phyloP scores from a whole-genome alignment of 2,888 invertebrate species.

The Argyresthia goedartella region DNA sequence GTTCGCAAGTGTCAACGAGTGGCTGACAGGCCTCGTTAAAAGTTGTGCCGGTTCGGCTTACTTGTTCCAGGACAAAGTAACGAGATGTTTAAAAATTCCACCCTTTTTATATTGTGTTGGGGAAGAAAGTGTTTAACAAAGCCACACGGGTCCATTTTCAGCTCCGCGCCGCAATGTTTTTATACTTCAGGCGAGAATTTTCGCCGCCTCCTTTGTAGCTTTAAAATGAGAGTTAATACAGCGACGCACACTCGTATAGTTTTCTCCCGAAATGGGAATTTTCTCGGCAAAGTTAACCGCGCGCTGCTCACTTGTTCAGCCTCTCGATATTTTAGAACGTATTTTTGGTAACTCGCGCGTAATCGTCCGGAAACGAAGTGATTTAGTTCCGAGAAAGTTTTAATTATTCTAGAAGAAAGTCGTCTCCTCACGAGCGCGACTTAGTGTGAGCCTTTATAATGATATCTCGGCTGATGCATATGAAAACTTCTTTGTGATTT shows the following conservation, averaged over 20 bases:
- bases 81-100: constrained; percentile 1
- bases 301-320: no score
- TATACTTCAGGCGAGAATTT: not conserved
- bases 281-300: no score
- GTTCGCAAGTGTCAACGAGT: constrained; percentile 24
- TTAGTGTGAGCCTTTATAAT: no score
- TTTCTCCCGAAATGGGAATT: no score
- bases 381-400: no score
- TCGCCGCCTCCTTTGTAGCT: not conserved
- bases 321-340: no score
- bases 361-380: no score
- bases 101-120: constrained; percentile 1
- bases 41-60: constrained; percentile 15
- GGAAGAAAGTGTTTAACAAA: not conserved
- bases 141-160: not conserved
- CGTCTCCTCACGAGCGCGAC: no score
- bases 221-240: not conserved
- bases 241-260: not conserved
- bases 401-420: no score
- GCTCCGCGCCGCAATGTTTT: not conserved
- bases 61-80: not conserved
- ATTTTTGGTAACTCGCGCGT: no score
- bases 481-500: not conserved
- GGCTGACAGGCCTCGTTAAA: constrained; percentile 21
- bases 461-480: no score